Base-by-base conservation (phyloP, 2,113 vertebrate species). In the Colistium nudipinnis region DNA sequence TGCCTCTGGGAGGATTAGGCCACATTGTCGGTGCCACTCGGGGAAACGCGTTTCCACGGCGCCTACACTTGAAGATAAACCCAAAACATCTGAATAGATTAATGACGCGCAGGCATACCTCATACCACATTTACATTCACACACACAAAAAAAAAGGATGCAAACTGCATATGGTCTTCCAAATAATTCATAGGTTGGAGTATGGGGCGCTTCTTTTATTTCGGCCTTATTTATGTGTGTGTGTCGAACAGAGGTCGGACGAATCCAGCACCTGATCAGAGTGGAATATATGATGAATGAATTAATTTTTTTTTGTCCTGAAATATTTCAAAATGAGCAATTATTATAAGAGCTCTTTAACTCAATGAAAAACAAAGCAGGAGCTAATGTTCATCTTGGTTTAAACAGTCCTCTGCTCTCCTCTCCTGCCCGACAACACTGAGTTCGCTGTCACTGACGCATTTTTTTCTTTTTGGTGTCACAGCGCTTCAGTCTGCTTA, bases 361-460 rank as follows among this genome's bases (percentile, higher is more conserved):
- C n/a, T n/a, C n/a, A n/a, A n/a, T n/a, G n/a, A n/a, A n/a, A n/a
- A n/a, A n/a, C n/a, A n/a, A n/a, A n/a, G n/a, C n/a, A 62, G 65
- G 45, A 84, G 76, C 84, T 90, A 84, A 87, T 81, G 67, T 30
- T 84, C 84, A 85, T 88, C 78, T 73, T 65, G 78, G 25, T 66
- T 88, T 49, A 30, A 60, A 80, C 69, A 65, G 51, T 80, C 56
- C 74, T 52, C 39, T 60, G 62, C 36, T 59, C 56, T 67, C 33
- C 57, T 56, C 38, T 45, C 39, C 48, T 62, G 12, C 61, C 48
- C 4, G 31, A 9, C 31, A 33, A 4, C 45, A 47, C 53, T 43
- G n/a, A 52, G 17, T 65, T 44, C 60, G 12, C 39, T 44, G 25
- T 63, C 22, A 45, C 17, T 36, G 25, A 24, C 33, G 3, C 16